Evolutionary conservation across 2,113 vertebrate species (phyloP).

Genomic region (Tor tambroides): DNA sequence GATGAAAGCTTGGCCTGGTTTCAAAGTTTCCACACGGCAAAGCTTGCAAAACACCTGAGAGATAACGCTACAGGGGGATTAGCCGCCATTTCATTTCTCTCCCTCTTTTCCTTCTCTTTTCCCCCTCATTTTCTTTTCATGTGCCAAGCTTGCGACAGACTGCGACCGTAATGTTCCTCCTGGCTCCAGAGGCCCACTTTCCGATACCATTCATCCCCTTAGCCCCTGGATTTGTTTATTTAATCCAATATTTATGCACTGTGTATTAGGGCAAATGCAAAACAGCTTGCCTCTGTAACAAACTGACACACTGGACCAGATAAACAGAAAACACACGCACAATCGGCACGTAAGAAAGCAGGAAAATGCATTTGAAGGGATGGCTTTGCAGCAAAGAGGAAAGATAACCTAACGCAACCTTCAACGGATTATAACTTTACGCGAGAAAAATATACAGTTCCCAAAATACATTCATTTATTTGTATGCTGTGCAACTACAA

Average conservation of each 20-base stretch:
- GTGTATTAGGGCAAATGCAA: conserved; percentile 73
- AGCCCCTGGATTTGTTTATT: conserved; percentile 76
- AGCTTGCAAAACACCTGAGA: conserved; percentile 76
- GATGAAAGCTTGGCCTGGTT: conserved; percentile 75
- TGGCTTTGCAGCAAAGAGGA: conserved; percentile 40
- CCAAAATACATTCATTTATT: conserved; percentile 47
- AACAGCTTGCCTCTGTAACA: conserved; percentile 70
- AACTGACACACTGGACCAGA: conserved; percentile 61
- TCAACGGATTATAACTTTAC: conserved; percentile 54
- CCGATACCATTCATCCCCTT: conserved; percentile 71
- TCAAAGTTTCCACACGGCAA: conserved; percentile 72
- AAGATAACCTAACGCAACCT: conserved; percentile 56
- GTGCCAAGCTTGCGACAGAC: conserved; percentile 41
- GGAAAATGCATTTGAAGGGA: conserved; percentile 57
- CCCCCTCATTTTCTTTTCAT: conserved; percentile 48
- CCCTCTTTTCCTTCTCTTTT: conserved; percentile 30
- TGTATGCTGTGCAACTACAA: conserved; percentile 50
- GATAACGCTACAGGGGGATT: conserved; percentile 74
- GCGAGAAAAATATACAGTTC: conserved; percentile 48
- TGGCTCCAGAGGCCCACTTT: conserved; percentile 65
- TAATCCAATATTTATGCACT: conserved; percentile 77
- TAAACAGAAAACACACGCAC: conserved; percentile 52
- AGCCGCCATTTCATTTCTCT: conserved; percentile 68
- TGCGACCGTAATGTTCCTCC: conserved; percentile 58
- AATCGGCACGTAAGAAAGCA: conserved; percentile 37